Evolutionary conservation across 2,797 vertebrate species (phyloP).

Genomic region (Gadopsis bispinosus): DNA sequence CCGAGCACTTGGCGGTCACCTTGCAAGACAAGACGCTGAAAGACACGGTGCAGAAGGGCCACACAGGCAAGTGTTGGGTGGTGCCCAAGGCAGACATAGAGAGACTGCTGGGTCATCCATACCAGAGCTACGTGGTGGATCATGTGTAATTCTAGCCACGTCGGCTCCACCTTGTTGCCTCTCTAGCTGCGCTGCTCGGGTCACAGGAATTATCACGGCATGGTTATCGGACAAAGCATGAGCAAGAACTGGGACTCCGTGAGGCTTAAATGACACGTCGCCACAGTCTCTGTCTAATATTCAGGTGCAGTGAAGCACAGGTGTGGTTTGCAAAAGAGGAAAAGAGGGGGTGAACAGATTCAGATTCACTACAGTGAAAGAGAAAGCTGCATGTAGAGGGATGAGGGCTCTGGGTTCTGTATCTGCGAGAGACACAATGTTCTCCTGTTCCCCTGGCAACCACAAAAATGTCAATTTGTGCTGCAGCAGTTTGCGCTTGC

Average conservation of each 20-base stretch:
- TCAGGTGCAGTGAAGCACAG: slow-evolving; percentile 17
- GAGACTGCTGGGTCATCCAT: slow-evolving; percentile 84
- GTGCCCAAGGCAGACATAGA: slow-evolving; percentile 83
- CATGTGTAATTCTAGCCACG: slow-evolving; percentile 54
- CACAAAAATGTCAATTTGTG: slow-evolving; percentile 45
- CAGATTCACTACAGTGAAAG: slow-evolving; percentile 9
- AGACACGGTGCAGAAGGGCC: slow-evolving; percentile 79
- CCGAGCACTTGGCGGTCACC: slow-evolving; percentile 72
- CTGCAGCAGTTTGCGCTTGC: slow-evolving; percentile 25
- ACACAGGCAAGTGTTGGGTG: slow-evolving; percentile 85
- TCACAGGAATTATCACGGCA: slow-evolving; percentile 27
- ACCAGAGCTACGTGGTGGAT: slow-evolving; percentile 85
- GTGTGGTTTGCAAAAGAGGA: slow-evolving; percentile 12
- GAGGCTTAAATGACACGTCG: slow-evolving; percentile 11
- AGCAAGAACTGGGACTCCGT: slow-evolving; percentile 29
- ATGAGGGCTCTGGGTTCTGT: slow-evolving; percentile 31
- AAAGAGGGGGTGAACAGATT: background rate
- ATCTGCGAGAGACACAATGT: slow-evolving; percentile 41
- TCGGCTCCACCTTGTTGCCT: slow-evolving; percentile 42
- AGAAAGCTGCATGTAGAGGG: slow-evolving; percentile 9
- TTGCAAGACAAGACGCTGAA: slow-evolving; percentile 87
- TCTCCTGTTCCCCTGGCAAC: slow-evolving; percentile 67
- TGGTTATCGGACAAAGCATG: slow-evolving; percentile 46
- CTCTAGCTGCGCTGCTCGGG: slow-evolving; percentile 37
- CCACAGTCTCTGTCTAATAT: slow-evolving; percentile 9